A percentile compares a stretch with the other conserved stretches of the same genome.
These are phyloP conservation scores for Linnaemya vulpina DNA, from an alignment of 2,888 invertebrate species.

Conservation along the genomic window DNA sequence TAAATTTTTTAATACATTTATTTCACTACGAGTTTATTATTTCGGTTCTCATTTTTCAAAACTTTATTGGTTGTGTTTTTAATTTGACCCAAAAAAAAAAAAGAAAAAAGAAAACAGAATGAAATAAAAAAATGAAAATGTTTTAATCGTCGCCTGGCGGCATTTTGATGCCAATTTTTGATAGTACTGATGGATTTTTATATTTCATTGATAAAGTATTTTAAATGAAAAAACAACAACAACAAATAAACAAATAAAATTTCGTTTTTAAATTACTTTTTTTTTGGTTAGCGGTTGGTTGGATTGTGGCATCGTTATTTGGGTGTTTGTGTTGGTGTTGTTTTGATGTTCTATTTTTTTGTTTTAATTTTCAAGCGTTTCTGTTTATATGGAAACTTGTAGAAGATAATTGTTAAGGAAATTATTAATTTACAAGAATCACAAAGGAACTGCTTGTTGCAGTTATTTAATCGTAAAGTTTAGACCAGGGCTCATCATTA, in stretches of 20 bases:
- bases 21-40: slow-evolving; percentile 58
- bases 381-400: neutral
- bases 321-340: neutral
- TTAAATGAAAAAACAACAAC: slow-evolving; percentile 43
- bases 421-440: slow-evolving; percentile 7
- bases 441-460: neutral
- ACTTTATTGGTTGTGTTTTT: slow-evolving; percentile 60
- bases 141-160: slow-evolving; percentile 76
- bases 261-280: slow-evolving; percentile 9
- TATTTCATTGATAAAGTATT: slow-evolving; percentile 77
- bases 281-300: neutral
- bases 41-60: slow-evolving; percentile 51
- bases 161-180: slow-evolving; percentile 78
- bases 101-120: too few species aligned
- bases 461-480: too few species aligned
- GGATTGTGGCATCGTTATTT: neutral
- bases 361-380: neutral
- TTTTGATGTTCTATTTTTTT: neutral
- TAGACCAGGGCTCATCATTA: too few species aligned
- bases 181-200: slow-evolving; percentile 79
- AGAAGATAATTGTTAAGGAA: slow-evolving; percentile 4
- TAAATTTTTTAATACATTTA: slow-evolving; percentile 40
- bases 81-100: slow-evolving; percentile 73
- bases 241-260: slow-evolving; percentile 39
- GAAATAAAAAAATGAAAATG: slow-evolving; percentile 66